These are phyloP conservation scores for Macaria notata DNA, from an alignment of 2,888 invertebrate species.

Conservation along the genomic window DNA sequence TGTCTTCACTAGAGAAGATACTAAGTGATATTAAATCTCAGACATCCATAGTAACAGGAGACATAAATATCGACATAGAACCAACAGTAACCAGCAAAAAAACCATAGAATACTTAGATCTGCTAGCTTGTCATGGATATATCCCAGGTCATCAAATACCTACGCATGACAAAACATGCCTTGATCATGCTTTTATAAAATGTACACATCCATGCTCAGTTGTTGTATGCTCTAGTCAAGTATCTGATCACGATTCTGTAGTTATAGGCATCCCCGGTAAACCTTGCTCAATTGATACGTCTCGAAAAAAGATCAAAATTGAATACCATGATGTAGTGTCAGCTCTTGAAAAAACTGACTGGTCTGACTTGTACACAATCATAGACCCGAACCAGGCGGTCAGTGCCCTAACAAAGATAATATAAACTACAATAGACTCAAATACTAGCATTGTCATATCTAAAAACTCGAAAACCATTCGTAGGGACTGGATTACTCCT, in stretches of 20 bases:
- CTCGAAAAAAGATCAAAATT: neutral
- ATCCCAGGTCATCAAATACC: neutral
- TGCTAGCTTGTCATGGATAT: neutral
- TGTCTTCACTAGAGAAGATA: neutral
- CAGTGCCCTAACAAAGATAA: neutral
- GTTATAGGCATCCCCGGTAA: neutral
- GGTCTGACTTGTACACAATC: neutral
- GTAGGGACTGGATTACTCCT: neutral
- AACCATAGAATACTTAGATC: neutral
- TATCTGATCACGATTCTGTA: neutral
- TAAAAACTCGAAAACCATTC: neutral
- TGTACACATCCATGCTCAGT: neutral
- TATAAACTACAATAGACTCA: neutral
- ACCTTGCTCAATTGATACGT: neutral
- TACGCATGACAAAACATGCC: neutral
- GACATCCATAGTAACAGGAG: neutral
- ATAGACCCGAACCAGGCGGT: neutral
- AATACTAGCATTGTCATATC: neutral
- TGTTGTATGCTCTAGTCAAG: neutral
- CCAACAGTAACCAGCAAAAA: neutral
- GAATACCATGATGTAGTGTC: neutral
- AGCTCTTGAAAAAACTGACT: neutral
- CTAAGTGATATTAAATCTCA: neutral
- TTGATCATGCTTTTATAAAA: neutral
- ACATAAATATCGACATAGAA: neutral